phyloP scores from a whole-genome alignment of 2,797 vertebrate genomes.

The Acridotheres tristis region DNA sequence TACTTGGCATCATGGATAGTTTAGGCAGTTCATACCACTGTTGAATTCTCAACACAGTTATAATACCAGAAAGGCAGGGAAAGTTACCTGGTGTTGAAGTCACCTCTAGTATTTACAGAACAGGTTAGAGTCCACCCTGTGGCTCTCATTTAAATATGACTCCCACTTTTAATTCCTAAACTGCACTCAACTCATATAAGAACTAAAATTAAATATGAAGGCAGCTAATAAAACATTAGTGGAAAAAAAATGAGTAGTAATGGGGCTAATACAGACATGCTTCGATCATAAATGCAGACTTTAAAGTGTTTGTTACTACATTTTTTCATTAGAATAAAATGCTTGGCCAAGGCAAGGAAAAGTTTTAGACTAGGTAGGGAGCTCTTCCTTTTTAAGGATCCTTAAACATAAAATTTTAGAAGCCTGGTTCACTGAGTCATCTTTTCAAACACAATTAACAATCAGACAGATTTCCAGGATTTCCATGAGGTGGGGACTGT shows the following conservation, averaged over 20 bases:
- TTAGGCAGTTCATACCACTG: neutral
- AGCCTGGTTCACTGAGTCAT: neutral
- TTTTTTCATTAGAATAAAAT: neutral
- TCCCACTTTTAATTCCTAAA: neutral
- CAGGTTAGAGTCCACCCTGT: neutral
- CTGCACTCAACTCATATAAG: neutral
- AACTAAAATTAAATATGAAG: neutral
- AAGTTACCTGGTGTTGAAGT: neutral
- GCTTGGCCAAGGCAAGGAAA: neutral
- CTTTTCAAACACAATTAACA: neutral
- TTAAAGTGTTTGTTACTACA: neutral
- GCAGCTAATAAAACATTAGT: neutral
- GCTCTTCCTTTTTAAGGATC: neutral
- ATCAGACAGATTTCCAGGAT: neutral
- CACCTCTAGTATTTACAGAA: neutral
- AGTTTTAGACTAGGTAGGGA: neutral
- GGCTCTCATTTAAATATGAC: neutral
- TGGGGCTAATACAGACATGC: neutral
- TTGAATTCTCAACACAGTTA: neutral
- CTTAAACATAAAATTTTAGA: neutral
- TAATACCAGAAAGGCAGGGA: neutral
- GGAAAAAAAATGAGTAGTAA: neutral
- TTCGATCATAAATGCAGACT: neutral
- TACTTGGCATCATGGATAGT: neutral
- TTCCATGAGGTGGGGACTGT: too few species aligned